Conservation (phyloP, 2,113 vertebrate genomes). For the Pterocles gutturalis region DNA sequence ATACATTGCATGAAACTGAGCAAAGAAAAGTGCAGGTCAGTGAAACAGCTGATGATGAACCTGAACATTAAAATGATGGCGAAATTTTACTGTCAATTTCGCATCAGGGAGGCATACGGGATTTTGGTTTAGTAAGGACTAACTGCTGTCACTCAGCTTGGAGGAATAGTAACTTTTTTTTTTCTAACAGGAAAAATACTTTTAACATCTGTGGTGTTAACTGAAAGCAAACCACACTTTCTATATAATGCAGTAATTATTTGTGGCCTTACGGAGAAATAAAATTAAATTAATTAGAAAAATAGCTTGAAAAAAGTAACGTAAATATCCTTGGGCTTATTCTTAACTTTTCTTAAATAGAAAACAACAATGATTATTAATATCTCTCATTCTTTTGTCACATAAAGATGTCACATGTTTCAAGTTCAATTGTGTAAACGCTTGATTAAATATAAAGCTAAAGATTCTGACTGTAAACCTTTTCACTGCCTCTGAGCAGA, state of each 20-base stretch:
- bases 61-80: background rate
- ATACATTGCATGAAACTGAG: background rate
- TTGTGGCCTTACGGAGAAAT: background rate
- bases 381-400: background rate
- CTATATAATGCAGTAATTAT: background rate
- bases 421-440: background rate
- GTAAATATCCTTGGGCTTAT: background rate
- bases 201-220: background rate
- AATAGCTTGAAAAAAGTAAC: background rate
- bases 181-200: background rate
- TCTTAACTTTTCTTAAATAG: background rate
- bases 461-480: background rate
- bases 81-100: background rate
- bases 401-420: accelerated
- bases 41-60: background rate
- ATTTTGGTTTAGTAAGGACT: background rate
- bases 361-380: background rate
- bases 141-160: background rate
- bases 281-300: background rate
- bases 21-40: background rate
- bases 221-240: background rate
- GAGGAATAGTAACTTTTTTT: background rate
- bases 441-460: background rate
- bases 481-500: background rate
- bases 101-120: background rate